These are phyloP conservation scores for Thamnaconus septentrionalis DNA, from an alignment of 2,113 vertebrate genomes.

Conservation along the genomic window DNA sequence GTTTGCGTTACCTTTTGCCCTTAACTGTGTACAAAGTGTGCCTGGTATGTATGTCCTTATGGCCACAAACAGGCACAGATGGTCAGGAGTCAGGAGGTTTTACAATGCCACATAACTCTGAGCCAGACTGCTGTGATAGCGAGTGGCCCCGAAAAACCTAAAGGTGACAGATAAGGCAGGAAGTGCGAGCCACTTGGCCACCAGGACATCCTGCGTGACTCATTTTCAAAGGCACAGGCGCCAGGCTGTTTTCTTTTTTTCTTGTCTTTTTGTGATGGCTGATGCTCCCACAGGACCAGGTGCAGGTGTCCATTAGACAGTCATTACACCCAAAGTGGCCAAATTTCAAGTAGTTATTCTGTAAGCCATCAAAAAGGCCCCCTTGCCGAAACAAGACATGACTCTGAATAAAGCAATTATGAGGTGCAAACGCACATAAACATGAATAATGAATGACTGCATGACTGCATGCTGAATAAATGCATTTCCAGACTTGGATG, in stretches of 20 bases:
- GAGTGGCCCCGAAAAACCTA: slow-evolving; percentile 42
- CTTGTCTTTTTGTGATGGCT: not conserved
- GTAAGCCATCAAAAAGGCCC: slow-evolving; percentile 25
- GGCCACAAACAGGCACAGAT: slow-evolving; percentile 54
- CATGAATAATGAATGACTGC: slow-evolving; percentile 68
- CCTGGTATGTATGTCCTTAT: slow-evolving; percentile 31
- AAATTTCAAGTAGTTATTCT: slow-evolving; percentile 54
- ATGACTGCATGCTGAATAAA: slow-evolving; percentile 63
- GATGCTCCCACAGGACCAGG: slow-evolving; percentile 17
- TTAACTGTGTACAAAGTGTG: slow-evolving; percentile 19
- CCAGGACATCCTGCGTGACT: slow-evolving; percentile 68
- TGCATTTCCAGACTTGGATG: slow-evolving; percentile 50
- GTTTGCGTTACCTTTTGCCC: slow-evolving; percentile 2
- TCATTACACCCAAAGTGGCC: slow-evolving; percentile 37
- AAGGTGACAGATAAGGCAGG: slow-evolving; percentile 62
- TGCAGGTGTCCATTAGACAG: slow-evolving; percentile 35
- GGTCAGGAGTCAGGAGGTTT: slow-evolving; percentile 54
- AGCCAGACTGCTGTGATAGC: slow-evolving; percentile 31
- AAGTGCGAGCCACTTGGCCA: slow-evolving; percentile 66
- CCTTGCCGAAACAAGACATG: slow-evolving; percentile 44
- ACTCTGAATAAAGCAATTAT: slow-evolving; percentile 46
- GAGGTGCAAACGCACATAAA: slow-evolving; percentile 49
- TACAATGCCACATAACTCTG: slow-evolving; percentile 47
- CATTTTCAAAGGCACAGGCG: slow-evolving; percentile 54
- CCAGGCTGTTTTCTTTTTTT: slow-evolving; percentile 34